phyloP scores from a whole-genome alignment of 1,140 invertebrate species.

The Musca vetustissima region DNA sequence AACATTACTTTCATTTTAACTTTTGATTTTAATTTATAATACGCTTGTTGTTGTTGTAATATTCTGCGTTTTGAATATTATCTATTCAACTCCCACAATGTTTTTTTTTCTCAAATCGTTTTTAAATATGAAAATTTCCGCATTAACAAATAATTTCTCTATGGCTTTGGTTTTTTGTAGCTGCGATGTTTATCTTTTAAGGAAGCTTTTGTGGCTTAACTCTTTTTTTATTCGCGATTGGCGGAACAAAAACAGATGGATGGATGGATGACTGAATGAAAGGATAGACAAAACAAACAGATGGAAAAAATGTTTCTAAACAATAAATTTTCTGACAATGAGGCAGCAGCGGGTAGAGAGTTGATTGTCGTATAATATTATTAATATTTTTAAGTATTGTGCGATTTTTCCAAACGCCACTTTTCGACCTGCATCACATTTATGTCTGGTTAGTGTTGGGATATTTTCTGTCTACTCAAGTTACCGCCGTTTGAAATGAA shows the following conservation, averaged over 20 bases:
- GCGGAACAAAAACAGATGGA: neutral
- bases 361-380: too few relatives aligned
- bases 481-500: too few relatives aligned
- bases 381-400: too few relatives aligned
- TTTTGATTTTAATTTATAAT: neutral
- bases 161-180: slow-evolving; percentile 11
- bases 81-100: neutral
- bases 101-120: slow-evolving; percentile 1
- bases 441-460: too few relatives aligned
- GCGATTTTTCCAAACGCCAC: too few relatives aligned
- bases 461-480: too few relatives aligned
- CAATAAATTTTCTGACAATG: slow-evolving; percentile 5
- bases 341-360: too few relatives aligned
- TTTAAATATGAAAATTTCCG: slow-evolving; percentile 17
- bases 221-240: neutral
- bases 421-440: too few relatives aligned
- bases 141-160: slow-evolving; percentile 10
- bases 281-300: too few relatives aligned
- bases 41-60: neutral
- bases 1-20: slow-evolving; percentile 16
- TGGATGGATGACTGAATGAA: too few relatives aligned
- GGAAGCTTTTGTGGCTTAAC: slow-evolving; percentile 7
- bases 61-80: neutral
- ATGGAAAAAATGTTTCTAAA: slow-evolving; percentile 11
- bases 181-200: slow-evolving; percentile 17